Base-by-base conservation (phyloP, 2,113 vertebrate genomes). In the Agapornis roseicollis region DNA sequence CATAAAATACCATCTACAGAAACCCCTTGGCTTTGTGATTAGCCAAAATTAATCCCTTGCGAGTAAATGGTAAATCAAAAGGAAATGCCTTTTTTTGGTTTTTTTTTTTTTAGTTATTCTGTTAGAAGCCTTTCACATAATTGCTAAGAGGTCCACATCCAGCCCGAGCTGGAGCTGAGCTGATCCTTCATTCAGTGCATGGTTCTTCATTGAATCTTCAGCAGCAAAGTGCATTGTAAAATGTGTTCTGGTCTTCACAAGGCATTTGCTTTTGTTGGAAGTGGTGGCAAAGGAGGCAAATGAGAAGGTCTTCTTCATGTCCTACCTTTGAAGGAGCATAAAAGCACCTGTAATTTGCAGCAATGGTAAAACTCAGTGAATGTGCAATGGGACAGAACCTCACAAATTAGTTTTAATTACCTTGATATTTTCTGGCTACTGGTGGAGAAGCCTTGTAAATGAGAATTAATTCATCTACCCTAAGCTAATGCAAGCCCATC, bases 401-500 rank as follows among this genome's bases (percentile, higher is more conserved):
- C 87, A 80, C 89, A 96, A 97, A 95, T 90, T 95, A 88, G 88
- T 96, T 96, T 97, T 97, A 93, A 96, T 97, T 95, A 96, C 92
- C 92, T 94, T 90, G 93, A 80, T 95, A 91, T 95, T 96, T 96
- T 95, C 89, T 96, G 85, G 88, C 93, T 81, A 81, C 88, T 94
- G 80, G 92, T 79, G 80, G 83, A 94, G 90, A 79, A 94, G 93
- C 77, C 90, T 94, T 92, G 91, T 96, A 96, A 97, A 94, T 96
- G 94, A 97, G 83, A 96, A 96, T 97, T 97, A 94, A 97, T 96
- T 97, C 88, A 85, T 95, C 94, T 92, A 85, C 94, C 96, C 96
- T 87, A 96, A 96, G 93, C 96, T 97, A 96, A 96, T 96, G 96
- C 92, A 94, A 96, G 92, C 88, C 94, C 94, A 87, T 96, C 96